phyloP scores from a whole-genome alignment of 1,140 invertebrate genomes.

The Bursaphelenchus mucronatus region DNA sequence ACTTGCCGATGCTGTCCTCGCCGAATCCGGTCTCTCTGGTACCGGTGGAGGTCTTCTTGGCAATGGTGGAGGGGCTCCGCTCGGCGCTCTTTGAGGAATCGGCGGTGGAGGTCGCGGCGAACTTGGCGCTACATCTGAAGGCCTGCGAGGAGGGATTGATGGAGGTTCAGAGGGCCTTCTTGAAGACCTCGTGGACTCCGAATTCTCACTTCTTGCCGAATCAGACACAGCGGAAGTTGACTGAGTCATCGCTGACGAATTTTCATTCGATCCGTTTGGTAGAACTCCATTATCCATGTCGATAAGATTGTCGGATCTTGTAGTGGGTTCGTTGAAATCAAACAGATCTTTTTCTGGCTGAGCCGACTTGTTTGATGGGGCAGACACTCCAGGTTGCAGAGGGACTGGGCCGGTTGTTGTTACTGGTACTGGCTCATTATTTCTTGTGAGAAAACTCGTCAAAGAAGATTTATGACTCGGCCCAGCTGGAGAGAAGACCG shows the following conservation, averaged over 20 bases:
- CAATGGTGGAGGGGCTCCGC: constrained; percentile 28
- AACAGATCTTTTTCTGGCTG: no score
- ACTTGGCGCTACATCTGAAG: constrained; percentile 1
- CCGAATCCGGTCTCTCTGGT: no score
- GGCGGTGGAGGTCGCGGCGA: neutral
- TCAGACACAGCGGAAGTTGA: neutral
- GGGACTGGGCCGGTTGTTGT: no score
- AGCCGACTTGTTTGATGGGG: no score
- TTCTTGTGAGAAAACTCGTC: no score
- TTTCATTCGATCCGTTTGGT: neutral
- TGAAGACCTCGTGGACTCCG: neutral
- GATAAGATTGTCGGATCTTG: constrained; percentile 7
- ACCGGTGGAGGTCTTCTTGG: constrained; percentile 12
- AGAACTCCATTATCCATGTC: constrained; percentile 6
- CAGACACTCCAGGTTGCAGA: no score
- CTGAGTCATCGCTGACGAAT: constrained; percentile 12
- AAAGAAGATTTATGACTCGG: no score
- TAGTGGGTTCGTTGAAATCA: no score
- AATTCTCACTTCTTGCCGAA: constrained; percentile 3
- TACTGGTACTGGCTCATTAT: no score
- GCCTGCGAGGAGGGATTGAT: neutral
- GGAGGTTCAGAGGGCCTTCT: constrained; percentile 5
- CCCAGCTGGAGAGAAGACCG: constrained; percentile 10
- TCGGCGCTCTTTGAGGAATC: constrained; percentile 18
- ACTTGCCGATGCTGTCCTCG: constrained; percentile 7